Percentiles rank a stretch among this genome's conserved stretches.
Conservation (phyloP, 2,113 vertebrate genomes). For the Malurus elegans region DNA sequence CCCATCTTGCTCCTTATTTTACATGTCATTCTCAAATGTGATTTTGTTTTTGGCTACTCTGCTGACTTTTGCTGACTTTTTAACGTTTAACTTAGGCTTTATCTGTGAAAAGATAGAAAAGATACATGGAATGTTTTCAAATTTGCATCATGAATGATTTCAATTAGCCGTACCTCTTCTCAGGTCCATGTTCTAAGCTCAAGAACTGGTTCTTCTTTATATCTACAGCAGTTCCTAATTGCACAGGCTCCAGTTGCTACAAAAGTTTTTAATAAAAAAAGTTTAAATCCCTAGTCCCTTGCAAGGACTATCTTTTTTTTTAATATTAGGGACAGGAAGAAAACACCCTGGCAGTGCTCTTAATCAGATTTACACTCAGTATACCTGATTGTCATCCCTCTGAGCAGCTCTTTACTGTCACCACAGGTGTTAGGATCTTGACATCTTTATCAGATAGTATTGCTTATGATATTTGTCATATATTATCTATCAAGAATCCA, state of each 20-base stretch:
- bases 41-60: neutral
- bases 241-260: neutral
- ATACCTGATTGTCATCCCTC: neutral
- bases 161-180: neutral
- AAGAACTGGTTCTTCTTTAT: neutral
- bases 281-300: neutral
- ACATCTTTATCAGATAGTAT: neutral
- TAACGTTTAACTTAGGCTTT: neutral
- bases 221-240: neutral
- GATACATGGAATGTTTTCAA: neutral
- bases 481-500: neutral
- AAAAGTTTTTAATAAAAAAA: neutral
- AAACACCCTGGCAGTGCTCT: neutral
- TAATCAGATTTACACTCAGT: neutral
- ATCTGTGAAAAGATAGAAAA: neutral
- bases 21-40: neutral
- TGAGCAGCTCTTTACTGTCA: neutral
- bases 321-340: neutral
- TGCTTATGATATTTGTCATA: neutral
- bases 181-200: neutral
- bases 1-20: neutral
- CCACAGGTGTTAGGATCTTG: neutral
- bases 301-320: neutral
- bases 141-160: neutral
- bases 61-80: neutral